Evolutionary conservation across 2,888 invertebrate genomes (phyloP).

Genomic region (Eurois occulta): DNA sequence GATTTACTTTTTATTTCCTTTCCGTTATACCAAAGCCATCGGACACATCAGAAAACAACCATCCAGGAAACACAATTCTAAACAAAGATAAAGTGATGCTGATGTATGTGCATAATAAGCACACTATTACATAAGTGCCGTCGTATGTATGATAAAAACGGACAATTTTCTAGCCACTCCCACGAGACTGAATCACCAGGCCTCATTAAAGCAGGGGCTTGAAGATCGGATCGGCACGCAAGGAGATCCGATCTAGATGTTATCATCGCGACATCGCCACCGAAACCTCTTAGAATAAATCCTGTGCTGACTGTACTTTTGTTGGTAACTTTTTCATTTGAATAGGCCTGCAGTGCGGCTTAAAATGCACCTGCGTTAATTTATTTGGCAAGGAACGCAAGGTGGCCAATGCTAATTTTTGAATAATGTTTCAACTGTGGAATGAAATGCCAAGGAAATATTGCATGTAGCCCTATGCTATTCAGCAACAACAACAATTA

Average conservation of each 20-base stretch:
- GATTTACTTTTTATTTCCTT: neutral
- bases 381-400: conserved; percentile 7
- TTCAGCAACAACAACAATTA: neutral
- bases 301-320: conserved; percentile 64
- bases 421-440: neutral
- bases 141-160: conserved; percentile 67
- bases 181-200: conserved; percentile 70
- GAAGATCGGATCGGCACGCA: conserved; percentile 88
- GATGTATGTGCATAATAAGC: conserved; percentile 61
- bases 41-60: conserved; percentile 37
- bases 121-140: conserved; percentile 57
- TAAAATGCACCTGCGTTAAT: conserved; percentile 22
- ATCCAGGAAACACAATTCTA: conserved; percentile 46
- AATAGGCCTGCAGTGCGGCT: conserved; percentile 27
- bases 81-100: conserved; percentile 55
- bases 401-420: conserved; percentile 6
- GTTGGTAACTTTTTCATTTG: conserved; percentile 61
- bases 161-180: conserved; percentile 69
- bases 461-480: neutral
- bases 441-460: neutral
- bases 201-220: conserved; percentile 79
- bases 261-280: conserved; percentile 75
- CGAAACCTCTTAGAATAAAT: conserved; percentile 72
- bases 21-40: conserved; percentile 17
- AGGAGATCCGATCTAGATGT: conserved; percentile 83